phyloP scores from a whole-genome alignment of 2,888 invertebrate genomes.

The Salpingus planirostris region DNA sequence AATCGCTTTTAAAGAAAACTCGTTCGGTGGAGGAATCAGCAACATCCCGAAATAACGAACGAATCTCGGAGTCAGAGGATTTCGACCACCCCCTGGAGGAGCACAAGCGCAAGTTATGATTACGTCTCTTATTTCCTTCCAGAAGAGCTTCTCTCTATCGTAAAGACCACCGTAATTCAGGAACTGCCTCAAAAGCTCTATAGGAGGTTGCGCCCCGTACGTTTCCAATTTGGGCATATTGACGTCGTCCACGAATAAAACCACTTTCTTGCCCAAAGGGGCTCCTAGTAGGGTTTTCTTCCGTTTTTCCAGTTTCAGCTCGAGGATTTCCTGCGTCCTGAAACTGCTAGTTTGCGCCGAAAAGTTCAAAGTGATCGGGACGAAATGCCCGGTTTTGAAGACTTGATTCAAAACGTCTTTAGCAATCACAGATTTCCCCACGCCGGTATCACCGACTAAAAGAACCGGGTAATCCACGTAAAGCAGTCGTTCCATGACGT shows the following conservation, averaged over 20 bases:
- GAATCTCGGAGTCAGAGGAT: conserved; percentile 75
- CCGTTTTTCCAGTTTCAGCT: conserved; percentile 73
- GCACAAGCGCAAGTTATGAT: conserved; percentile 77
- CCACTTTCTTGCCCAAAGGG: conserved; percentile 70
- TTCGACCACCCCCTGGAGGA: conserved; percentile 85
- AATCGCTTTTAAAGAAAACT: conserved; percentile 66
- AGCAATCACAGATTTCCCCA: conserved; percentile 83
- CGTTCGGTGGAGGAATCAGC: conserved; percentile 71
- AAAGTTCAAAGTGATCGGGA: conserved; percentile 77
- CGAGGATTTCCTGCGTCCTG: conserved; percentile 79
- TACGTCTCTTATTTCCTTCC: conserved; percentile 81
- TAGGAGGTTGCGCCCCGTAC: conserved; percentile 87
- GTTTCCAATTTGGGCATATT: conserved; percentile 84
- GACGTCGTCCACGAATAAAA: conserved; percentile 84
- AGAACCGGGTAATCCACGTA: conserved; percentile 68
- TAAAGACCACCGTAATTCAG: conserved; percentile 74
- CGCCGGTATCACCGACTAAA: conserved; percentile 85
- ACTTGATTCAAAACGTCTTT: conserved; percentile 63
- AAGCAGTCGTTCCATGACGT: conserved; percentile 66
- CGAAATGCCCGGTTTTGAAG: conserved; percentile 49
- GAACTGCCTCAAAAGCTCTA: conserved; percentile 77
- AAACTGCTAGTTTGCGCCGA: conserved; percentile 85
- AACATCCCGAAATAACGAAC: conserved; percentile 84
- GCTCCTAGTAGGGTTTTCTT: conserved; percentile 73
- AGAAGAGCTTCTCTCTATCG: conserved; percentile 79